Conservation (phyloP, 2,797 vertebrate species). For the Channallabes apus region DNA sequence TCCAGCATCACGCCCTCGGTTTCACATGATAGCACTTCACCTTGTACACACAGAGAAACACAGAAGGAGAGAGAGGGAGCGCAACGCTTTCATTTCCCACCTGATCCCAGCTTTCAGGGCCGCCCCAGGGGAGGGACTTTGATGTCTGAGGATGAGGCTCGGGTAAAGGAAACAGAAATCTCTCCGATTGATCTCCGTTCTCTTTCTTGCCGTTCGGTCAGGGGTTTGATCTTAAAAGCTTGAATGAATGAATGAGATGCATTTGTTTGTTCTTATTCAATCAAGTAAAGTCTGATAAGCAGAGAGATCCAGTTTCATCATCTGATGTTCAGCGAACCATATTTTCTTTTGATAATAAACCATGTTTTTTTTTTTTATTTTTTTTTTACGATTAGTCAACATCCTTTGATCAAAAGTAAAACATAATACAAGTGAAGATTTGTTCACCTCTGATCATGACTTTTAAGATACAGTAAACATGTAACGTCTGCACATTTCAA, state of each 20-base stretch:
- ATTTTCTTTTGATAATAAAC: background rate
- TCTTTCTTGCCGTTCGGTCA: background rate
- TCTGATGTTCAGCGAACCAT: background rate
- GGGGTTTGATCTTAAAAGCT: background rate
- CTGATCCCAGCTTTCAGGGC: constrained; percentile 12
- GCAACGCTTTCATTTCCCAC: background rate
- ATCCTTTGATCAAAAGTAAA: no score
- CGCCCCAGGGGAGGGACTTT: background rate
- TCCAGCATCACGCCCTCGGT: background rate
- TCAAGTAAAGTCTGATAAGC: background rate
- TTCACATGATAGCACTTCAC: background rate
- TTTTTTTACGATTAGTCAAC: no score
- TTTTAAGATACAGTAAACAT: background rate
- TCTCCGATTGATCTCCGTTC: background rate
- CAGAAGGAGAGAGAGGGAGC: background rate
- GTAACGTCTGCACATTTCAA: background rate
- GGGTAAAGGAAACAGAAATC: background rate
- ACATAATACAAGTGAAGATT: background rate
- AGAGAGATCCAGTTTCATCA: background rate
- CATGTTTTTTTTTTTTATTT: no score
- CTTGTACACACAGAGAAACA: background rate
- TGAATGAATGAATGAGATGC: background rate
- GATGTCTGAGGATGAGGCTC: background rate
- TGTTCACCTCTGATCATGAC: background rate
- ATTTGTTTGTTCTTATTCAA: background rate